These are phyloP conservation scores for Anneissia japonica DNA, from an alignment of 35 echinoderm and acorn worm species.

Conservation along the genomic window DNA sequence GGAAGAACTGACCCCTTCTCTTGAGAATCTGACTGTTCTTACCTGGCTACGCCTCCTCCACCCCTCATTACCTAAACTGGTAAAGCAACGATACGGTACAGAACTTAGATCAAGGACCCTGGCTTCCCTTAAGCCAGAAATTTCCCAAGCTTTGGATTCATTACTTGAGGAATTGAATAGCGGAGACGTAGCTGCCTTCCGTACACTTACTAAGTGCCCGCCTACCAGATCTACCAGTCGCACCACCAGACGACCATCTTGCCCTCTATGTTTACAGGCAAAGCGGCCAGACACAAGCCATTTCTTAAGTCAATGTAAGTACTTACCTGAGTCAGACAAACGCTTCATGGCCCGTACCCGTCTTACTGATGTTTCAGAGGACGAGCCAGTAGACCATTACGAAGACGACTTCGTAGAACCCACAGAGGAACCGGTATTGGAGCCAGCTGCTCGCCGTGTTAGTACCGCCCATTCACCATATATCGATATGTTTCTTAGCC, in stretches of 20 bases:
- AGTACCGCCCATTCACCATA: neutral
- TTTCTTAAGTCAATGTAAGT: neutral
- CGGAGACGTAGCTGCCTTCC: neutral
- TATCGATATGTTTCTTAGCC: neutral
- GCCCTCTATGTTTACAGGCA: neutral
- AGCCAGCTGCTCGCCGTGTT: neutral
- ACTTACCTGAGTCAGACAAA: neutral
- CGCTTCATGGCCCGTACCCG: neutral
- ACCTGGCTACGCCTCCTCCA: slow-evolving; percentile 58
- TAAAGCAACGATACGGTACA: slow-evolving; percentile 54
- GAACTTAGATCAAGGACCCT: slow-evolving; percentile 32
- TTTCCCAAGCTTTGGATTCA: slow-evolving; percentile 49
- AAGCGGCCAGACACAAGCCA: neutral
- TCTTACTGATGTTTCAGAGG: neutral
- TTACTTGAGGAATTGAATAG: slow-evolving; percentile 30
- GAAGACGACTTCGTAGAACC: neutral
- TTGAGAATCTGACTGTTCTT: slow-evolving; percentile 63
- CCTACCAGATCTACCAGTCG: neutral
- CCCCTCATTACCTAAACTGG: slow-evolving; percentile 29
- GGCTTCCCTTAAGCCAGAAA: slow-evolving; percentile 51
- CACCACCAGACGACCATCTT: neutral
- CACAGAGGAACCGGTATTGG: neutral
- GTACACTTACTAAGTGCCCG: neutral
- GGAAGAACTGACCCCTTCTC: slow-evolving; percentile 50
- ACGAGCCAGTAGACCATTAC: neutral